These are phyloP conservation scores for Erpetoichthys calabaricus DNA, from an alignment of 2,797 vertebrate genomes.

Conservation along the genomic window DNA sequence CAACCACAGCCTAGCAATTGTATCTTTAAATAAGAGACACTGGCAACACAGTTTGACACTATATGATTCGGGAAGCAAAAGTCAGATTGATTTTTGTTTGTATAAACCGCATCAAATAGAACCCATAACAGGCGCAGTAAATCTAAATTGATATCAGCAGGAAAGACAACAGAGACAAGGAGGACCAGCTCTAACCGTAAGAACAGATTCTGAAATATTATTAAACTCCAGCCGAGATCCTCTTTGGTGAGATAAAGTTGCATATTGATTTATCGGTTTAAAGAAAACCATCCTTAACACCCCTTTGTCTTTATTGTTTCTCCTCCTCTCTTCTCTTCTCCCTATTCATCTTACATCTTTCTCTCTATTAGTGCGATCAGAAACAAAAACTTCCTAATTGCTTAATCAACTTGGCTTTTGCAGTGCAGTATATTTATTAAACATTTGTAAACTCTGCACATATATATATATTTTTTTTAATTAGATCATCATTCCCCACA, in stretches of 20 bases:
- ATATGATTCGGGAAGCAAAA: constrained; percentile 41
- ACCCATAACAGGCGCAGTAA: constrained; percentile 45
- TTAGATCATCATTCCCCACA: no score
- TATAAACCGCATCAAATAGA: constrained; percentile 39
- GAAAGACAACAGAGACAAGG: constrained; percentile 28
- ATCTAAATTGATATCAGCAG: constrained; percentile 39
- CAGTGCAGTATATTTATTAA: no score
- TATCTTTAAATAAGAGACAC: no score
- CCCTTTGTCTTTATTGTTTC: constrained; percentile 23
- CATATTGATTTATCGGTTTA: constrained; percentile 52
- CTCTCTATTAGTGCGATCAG: no score
- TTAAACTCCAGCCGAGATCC: constrained; percentile 46
- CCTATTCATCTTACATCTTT: no score
- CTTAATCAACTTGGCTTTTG: no score
- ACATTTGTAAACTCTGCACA: no score
- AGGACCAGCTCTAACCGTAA: constrained; percentile 28
- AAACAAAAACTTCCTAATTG: no score
- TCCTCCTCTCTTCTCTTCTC: constrained; percentile 12
- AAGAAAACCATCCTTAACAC: constrained; percentile 44
- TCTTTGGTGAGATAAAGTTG: constrained; percentile 55
- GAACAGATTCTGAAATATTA: constrained; percentile 28
- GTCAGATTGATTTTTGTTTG: constrained; percentile 44
- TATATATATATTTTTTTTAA: no score
- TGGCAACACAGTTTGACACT: constrained; percentile 23
- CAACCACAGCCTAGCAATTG: no score